Percentiles rank a stretch among this genome's conserved stretches.
Conservation (phyloP, 2,113 vertebrate species). For the Rhabdornis inornatus region DNA sequence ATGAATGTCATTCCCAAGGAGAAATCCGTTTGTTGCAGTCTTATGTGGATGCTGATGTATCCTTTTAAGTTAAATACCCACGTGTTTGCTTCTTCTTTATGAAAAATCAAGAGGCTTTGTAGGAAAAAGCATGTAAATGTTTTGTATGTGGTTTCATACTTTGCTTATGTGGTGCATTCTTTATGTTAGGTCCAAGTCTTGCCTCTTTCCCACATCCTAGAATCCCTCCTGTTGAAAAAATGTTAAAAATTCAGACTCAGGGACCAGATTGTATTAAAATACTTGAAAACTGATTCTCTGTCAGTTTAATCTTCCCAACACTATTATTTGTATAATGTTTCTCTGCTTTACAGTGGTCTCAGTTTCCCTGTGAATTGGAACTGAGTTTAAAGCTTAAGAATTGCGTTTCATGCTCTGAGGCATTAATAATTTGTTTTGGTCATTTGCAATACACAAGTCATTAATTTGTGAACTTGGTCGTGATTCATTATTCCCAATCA, state of each 20-base stretch:
- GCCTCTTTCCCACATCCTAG: not conserved
- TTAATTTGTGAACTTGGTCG: not conserved
- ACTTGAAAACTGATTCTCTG: not conserved
- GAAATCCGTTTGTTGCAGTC: constrained; percentile 94
- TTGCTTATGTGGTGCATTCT: not conserved
- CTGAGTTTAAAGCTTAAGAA: not conserved
- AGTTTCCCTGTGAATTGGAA: not conserved
- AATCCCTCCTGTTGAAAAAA: not conserved
- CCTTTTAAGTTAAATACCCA: constrained; percentile 68
- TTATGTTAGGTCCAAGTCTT: not conserved
- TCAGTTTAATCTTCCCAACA: not conserved
- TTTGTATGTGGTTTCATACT: not conserved
- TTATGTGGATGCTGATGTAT: constrained; percentile 98
- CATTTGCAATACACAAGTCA: not conserved
- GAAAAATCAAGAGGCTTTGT: not conserved
- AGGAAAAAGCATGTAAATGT: not conserved
- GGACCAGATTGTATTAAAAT: not conserved
- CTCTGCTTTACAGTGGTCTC: not conserved
- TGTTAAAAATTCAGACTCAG: not conserved
- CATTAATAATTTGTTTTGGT: not conserved
- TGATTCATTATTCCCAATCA: not conserved
- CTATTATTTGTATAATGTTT: not conserved
- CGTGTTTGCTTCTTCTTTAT: not conserved
- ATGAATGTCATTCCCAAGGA: constrained; percentile 98
- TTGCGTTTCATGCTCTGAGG: not conserved